phyloP scores from a whole-genome alignment of 92 coral and sea anemone genomes.

The Siderastrea radians region DNA sequence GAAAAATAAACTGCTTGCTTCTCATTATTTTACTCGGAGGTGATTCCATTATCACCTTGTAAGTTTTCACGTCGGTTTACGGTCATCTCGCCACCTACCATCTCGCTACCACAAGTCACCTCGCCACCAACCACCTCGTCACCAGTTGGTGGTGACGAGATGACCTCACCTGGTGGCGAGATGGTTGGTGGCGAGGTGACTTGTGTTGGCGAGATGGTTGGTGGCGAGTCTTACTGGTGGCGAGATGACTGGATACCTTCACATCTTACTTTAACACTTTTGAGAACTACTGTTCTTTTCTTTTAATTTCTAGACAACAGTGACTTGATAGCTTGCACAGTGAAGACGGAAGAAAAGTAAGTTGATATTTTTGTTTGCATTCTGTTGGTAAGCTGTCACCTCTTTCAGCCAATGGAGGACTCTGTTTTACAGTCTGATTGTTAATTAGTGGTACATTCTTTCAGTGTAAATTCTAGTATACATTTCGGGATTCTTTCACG shows the following conservation, averaged over 20 bases:
- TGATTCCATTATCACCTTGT: no score
- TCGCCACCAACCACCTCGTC: no score
- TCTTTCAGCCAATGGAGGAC: no score
- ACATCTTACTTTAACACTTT: neutral
- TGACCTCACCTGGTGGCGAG: neutral
- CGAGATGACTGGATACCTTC: neutral
- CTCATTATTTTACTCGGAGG: neutral
- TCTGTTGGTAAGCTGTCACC: no score
- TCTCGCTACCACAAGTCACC: no score
- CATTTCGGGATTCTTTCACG: no score
- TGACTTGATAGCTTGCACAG: conserved; percentile 96
- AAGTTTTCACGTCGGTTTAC: no score
- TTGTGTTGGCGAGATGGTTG: neutral
- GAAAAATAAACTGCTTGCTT: neutral
- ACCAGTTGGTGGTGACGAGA: no score
- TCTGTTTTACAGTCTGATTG: no score
- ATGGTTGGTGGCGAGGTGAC: neutral
- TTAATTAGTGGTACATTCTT: no score
- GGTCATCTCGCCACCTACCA: no score
- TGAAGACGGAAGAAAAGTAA: conserved; percentile 93
- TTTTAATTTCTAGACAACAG: conserved; percentile 86
- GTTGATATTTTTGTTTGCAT: conserved; percentile 1
- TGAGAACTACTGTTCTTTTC: neutral
- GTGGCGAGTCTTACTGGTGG: neutral
- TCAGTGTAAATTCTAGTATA: no score